These are phyloP conservation scores for Caiman crocodilus DNA, from an alignment of 2,797 vertebrate species.

Conservation along the genomic window DNA sequence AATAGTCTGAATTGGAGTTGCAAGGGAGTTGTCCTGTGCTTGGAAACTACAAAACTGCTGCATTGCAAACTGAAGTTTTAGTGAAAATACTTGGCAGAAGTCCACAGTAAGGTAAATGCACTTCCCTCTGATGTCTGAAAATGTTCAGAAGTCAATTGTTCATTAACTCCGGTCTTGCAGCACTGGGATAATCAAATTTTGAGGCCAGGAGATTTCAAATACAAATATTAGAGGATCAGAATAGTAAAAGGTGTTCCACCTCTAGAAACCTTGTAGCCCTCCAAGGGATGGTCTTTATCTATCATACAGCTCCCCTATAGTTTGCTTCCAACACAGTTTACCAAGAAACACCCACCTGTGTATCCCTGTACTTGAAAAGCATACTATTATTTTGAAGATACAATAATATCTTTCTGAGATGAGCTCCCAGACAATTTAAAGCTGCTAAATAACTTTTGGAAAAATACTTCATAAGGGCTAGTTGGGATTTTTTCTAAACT, in stretches of 20 bases:
- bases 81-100: background rate
- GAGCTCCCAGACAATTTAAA: background rate
- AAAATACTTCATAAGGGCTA: background rate
- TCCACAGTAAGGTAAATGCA: background rate
- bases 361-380: fast-evolving
- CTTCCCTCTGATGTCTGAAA: background rate
- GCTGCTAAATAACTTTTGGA: background rate
- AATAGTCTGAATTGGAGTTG: background rate
- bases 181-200: background rate
- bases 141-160: background rate
- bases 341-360: background rate
- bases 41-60: background rate
- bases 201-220: slow-evolving; percentile 3
- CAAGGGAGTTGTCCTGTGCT: background rate
- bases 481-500: background rate
- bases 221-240: slow-evolving; percentile 4
- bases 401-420: fast-evolving
- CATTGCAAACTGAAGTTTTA: background rate
- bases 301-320: fast-evolving
- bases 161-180: background rate
- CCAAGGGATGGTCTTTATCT: slow-evolving; percentile 21
- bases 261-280: background rate
- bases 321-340: background rate
- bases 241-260: background rate
- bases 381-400: fast-evolving